Evolutionary conservation across 2,113 vertebrate genomes (phyloP).

Genomic region (Galbula dea): DNA sequence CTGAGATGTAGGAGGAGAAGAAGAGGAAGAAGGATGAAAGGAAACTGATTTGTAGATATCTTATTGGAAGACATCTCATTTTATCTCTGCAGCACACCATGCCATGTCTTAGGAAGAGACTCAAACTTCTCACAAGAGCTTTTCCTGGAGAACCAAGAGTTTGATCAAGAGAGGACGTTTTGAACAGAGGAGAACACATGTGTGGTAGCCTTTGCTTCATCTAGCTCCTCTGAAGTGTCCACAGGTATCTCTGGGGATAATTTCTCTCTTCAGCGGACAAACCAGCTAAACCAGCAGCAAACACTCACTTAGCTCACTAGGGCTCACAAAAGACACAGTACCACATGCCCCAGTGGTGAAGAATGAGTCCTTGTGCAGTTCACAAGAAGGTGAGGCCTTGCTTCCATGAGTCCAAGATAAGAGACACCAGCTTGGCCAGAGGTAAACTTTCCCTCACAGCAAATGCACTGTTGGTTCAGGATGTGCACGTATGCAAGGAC

Average conservation of each 20-base stretch:
- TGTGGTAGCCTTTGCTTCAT: background rate
- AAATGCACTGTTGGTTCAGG: background rate
- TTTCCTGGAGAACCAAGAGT: background rate
- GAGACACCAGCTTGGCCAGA: background rate
- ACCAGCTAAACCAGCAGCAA: background rate
- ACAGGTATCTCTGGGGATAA: background rate
- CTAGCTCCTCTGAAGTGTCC: background rate
- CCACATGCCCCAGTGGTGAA: accelerated
- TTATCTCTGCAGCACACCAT: background rate
- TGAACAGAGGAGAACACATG: background rate
- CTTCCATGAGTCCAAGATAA: background rate
- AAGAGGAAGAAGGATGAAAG: background rate
- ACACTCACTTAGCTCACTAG: background rate
- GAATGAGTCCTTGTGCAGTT: background rate
- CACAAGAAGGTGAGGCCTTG: background rate
- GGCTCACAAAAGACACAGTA: background rate
- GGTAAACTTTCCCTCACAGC: background rate
- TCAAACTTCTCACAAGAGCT: background rate
- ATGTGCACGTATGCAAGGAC: background rate
- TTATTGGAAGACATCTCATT: background rate
- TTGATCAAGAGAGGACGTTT: background rate
- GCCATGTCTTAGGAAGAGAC: background rate
- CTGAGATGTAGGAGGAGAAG: background rate
- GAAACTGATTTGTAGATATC: background rate
- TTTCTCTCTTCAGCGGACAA: background rate